These are phyloP conservation scores for Eristalis arbustorum DNA, from an alignment of 2,888 invertebrate genomes.

Conservation along the genomic window DNA sequence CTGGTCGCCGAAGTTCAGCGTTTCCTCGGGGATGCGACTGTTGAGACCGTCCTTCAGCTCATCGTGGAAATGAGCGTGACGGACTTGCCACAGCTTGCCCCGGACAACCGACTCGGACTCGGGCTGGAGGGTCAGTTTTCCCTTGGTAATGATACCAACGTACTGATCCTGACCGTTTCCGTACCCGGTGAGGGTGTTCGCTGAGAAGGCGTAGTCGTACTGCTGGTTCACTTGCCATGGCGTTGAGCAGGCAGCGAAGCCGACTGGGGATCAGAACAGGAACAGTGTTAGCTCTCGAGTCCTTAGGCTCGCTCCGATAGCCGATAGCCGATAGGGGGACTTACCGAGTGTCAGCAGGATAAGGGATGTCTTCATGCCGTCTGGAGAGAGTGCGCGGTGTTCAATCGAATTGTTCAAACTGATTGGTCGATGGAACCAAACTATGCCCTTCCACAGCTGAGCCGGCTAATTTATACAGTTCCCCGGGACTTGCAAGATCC, in stretches of 20 bases:
- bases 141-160: constrained; percentile 82
- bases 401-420: not conserved
- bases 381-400: constrained; percentile 9
- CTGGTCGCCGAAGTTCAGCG: constrained; percentile 80
- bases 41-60: constrained; percentile 81
- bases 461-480: not conserved
- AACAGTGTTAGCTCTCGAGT: not conserved
- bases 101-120: constrained; percentile 81
- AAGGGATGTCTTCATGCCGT: constrained; percentile 49
- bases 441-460: not conserved
- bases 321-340: not conserved
- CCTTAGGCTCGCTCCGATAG: not conserved
- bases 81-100: constrained; percentile 81
- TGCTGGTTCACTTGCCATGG: constrained; percentile 83
- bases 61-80: constrained; percentile 82
- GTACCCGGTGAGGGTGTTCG: constrained; percentile 83
- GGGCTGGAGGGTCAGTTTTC: constrained; percentile 82
- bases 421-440: constrained; percentile 30
- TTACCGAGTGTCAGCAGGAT: constrained; percentile 56
- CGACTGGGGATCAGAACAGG: constrained; percentile 73
- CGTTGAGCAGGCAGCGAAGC: constrained; percentile 74
- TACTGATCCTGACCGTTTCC: constrained; percentile 82
- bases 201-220: constrained; percentile 83
- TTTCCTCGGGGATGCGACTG: constrained; percentile 80
- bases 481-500: not conserved